These are phyloP conservation scores for Gymnogyps californianus DNA, from an alignment of 2,113 vertebrate species.

Conservation along the genomic window DNA sequence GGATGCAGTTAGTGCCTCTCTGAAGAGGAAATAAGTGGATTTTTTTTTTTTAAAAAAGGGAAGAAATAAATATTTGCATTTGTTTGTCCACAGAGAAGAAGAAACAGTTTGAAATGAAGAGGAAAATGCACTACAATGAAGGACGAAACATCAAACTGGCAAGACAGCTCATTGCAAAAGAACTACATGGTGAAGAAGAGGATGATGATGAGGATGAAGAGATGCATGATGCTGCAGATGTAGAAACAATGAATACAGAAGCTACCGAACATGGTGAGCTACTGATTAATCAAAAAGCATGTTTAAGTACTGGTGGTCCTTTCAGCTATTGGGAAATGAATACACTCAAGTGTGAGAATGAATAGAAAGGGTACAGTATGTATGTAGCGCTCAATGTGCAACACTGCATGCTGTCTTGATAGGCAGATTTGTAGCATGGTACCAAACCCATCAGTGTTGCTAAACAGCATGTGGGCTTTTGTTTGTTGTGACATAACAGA, in stretches of 20 bases:
- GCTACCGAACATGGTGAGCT: slow-evolving; percentile 66
- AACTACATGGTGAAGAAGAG: slow-evolving; percentile 81
- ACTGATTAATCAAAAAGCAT: background rate
- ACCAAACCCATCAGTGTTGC: background rate
- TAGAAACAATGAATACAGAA: slow-evolving; percentile 74
- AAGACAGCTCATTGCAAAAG: slow-evolving; percentile 91
- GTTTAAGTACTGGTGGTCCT: background rate
- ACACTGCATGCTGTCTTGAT: background rate
- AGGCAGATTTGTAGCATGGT: background rate
- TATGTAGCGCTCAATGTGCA: background rate
- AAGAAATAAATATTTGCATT: background rate
- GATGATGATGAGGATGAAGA: slow-evolving; percentile 81
- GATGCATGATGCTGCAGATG: slow-evolving; percentile 84
- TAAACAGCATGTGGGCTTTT: background rate
- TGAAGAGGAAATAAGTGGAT: background rate
- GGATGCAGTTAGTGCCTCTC: background rate
- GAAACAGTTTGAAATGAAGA: slow-evolving; percentile 95
- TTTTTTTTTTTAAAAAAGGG: background rate
- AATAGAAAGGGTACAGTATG: background rate
- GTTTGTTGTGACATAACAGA: background rate
- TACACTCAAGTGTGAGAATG: background rate
- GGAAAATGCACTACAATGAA: slow-evolving; percentile 98
- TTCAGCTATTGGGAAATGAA: background rate
- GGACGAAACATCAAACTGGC: slow-evolving; percentile 95
- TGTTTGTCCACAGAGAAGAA: slow-evolving; percentile 80